Evolutionary conservation across 2,113 vertebrate species (phyloP).

Genomic region (Myrmecophaga tridactyla): DNA sequence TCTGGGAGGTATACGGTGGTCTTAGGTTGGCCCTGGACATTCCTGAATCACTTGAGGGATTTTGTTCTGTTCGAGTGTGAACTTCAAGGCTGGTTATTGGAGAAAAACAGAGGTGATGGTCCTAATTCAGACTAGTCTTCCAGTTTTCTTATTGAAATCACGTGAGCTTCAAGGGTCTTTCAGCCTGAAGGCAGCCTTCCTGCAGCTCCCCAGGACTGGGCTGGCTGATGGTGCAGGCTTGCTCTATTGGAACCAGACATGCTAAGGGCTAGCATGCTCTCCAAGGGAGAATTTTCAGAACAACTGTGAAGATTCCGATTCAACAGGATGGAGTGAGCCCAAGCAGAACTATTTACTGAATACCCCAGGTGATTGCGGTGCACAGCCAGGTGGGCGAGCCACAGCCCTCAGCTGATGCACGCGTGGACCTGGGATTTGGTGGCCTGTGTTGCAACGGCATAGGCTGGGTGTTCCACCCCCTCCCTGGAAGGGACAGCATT

Average conservation of each 20-base stretch:
- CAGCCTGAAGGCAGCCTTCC: neutral
- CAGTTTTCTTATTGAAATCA: neutral
- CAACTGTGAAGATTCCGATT: neutral
- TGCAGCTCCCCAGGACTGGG: neutral
- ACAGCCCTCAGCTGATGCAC: neutral
- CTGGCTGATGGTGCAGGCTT: neutral
- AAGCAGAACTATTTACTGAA: neutral
- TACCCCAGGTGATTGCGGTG: neutral
- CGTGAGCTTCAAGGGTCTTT: neutral
- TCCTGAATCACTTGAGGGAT: neutral
- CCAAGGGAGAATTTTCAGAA: neutral
- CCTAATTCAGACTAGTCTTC: neutral
- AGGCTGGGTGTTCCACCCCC: neutral
- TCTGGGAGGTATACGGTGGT: neutral
- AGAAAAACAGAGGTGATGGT: neutral
- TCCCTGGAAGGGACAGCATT: neutral
- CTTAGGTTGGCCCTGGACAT: neutral
- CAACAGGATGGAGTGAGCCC: neutral
- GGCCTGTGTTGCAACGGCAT: neutral
- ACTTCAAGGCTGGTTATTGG: constrained; percentile 18
- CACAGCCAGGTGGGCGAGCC: neutral
- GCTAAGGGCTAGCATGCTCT: neutral
- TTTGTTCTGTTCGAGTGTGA: neutral
- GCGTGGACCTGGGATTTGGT: neutral
- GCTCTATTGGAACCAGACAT: neutral